These are phyloP conservation scores for Chironomus tentans DNA, from an alignment of 2,888 invertebrate species.

Conservation along the genomic window DNA sequence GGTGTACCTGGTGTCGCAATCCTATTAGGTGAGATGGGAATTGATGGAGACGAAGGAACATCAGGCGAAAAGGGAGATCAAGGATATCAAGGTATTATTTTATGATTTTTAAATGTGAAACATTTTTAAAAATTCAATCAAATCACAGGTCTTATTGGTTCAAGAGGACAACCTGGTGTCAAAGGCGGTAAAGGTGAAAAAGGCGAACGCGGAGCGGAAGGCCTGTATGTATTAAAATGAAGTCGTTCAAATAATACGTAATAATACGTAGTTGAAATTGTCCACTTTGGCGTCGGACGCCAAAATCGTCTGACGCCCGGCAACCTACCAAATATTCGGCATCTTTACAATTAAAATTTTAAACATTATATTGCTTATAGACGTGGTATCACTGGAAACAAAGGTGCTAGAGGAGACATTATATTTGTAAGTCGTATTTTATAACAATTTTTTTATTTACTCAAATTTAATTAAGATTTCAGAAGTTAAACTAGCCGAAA, in stretches of 20 bases:
- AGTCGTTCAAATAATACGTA: too few relatives aligned
- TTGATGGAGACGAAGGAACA: constrained; percentile 43
- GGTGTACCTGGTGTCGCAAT: constrained; percentile 41
- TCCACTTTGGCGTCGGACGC: too few relatives aligned
- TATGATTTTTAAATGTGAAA: too few relatives aligned
- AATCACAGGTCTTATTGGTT: constrained; percentile 46
- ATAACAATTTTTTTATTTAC: constrained; percentile 32
- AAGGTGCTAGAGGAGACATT: constrained; percentile 41
- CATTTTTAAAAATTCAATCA: too few relatives aligned
- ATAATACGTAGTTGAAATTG: too few relatives aligned
- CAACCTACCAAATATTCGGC: too few relatives aligned
- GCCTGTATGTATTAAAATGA: neutral
- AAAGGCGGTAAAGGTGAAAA: constrained; percentile 9
- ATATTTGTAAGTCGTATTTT: constrained; percentile 35
- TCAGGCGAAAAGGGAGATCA: constrained; percentile 13
- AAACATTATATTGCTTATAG: neutral
- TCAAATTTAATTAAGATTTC: too few relatives aligned
- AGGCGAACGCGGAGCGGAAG: neutral
- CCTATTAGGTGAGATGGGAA: constrained; percentile 40
- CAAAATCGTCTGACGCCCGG: too few relatives aligned
- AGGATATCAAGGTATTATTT: constrained; percentile 32
- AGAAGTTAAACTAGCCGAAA: too few relatives aligned
- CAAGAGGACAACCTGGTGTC: constrained; percentile 49
- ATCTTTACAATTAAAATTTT: too few relatives aligned
- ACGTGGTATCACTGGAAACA: constrained; percentile 39